Evolutionary conservation across 1,140 invertebrate genomes (phyloP).

Genomic region (Eueides isabella): DNA sequence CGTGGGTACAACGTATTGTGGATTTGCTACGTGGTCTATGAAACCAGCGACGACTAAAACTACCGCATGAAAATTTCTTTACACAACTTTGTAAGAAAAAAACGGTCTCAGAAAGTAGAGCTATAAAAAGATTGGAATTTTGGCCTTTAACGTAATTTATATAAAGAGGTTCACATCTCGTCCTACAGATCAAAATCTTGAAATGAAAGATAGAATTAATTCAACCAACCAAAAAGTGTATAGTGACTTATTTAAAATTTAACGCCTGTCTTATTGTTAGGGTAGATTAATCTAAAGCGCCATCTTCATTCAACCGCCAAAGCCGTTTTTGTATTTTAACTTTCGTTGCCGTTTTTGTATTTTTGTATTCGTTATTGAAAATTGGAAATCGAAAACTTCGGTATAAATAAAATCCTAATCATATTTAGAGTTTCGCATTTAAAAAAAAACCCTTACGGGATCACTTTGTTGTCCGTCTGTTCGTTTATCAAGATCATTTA

Average conservation of each 20-base stretch:
- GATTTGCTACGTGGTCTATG: too few species aligned
- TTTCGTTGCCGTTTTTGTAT: neutral
- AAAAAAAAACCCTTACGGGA: too few species aligned
- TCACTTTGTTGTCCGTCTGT: too few species aligned
- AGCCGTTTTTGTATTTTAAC: neutral
- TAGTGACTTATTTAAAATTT: slow-evolving; percentile 3
- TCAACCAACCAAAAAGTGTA: neutral
- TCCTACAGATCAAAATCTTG: neutral
- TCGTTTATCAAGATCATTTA: too few species aligned
- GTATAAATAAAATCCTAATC: too few species aligned
- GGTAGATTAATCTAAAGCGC: neutral
- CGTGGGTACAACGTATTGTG: too few species aligned
- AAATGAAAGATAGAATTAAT: neutral
- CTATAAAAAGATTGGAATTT: neutral
- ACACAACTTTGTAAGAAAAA: too few species aligned
- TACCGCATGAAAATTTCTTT: too few species aligned
- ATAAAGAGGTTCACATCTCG: neutral
- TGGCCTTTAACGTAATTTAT: neutral
- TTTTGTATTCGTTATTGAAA: neutral
- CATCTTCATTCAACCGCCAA: neutral
- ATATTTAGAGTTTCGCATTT: too few species aligned
- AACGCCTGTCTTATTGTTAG: slow-evolving; percentile 1
- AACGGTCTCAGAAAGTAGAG: too few species aligned
- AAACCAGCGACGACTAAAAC: too few species aligned
- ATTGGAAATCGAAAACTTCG: neutral